Conservation (phyloP, 2,888 invertebrate genomes). For the Drosophila infuscata region DNA sequence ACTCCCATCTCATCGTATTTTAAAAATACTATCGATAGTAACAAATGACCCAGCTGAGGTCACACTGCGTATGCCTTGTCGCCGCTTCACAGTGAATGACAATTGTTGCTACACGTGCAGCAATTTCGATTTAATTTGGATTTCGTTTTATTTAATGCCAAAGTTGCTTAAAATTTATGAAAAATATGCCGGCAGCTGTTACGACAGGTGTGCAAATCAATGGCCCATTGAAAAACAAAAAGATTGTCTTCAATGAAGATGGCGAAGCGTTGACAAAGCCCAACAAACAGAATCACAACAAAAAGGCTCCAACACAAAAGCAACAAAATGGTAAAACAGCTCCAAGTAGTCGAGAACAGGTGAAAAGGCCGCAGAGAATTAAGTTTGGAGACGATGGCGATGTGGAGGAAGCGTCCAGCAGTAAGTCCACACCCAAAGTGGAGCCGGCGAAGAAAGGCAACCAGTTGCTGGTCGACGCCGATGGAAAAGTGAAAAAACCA, state of each 20-base stretch:
- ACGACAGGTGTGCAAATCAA: constrained; percentile 51
- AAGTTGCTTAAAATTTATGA: constrained; percentile 17
- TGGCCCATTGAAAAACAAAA: constrained; percentile 73
- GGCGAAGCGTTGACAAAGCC: constrained; percentile 63
- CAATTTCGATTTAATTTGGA: constrained; percentile 4
- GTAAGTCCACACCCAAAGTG: constrained; percentile 15
- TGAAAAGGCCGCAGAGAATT: constrained; percentile 39
- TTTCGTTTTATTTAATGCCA: constrained; percentile 37
- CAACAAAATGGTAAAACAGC: constrained; percentile 18
- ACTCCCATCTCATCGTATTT: not conserved
- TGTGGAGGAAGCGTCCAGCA: constrained; percentile 11
- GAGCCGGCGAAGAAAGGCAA: constrained; percentile 28
- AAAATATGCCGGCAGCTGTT: constrained; percentile 69
- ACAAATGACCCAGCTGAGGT: not conserved
- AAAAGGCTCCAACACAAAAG: constrained; percentile 29
- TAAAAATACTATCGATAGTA: not conserved
- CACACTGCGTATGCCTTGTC: not conserved
- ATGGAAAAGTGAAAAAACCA: constrained; percentile 38
- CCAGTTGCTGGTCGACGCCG: constrained; percentile 15
- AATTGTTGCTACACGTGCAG: constrained; percentile 61
- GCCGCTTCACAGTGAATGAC: constrained; percentile 40
- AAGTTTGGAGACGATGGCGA: constrained; percentile 44
- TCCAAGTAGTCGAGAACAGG: not conserved
- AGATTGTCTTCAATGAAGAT: constrained; percentile 81
- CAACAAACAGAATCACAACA: constrained; percentile 45